Conservation (phyloP, 2,888 invertebrate species). For the Rotaria macrura region DNA sequence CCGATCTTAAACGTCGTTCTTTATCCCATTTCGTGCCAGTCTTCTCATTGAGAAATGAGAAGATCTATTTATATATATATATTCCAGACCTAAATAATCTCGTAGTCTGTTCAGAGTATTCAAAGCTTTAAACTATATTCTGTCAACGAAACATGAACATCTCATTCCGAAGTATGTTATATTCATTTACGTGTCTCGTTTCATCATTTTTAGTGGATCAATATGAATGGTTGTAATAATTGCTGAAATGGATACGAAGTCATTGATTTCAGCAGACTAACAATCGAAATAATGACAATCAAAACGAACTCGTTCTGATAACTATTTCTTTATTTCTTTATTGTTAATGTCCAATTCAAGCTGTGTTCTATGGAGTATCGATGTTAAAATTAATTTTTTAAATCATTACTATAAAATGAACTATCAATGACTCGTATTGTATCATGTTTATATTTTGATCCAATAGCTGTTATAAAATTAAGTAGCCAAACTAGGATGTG, state of each 20-base stretch:
- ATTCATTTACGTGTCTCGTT: background rate
- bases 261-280: background rate
- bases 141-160: too few species aligned
- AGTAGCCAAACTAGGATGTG: too few species aligned
- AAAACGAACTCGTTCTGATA: slow-evolving; percentile 41
- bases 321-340: slow-evolving; percentile 49
- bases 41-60: too few species aligned
- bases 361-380: slow-evolving; percentile 48
- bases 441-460: slow-evolving; percentile 41
- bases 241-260: background rate
- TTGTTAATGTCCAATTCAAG: slow-evolving; percentile 54
- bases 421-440: slow-evolving; percentile 41
- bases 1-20: too few species aligned
- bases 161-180: too few species aligned
- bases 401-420: slow-evolving; percentile 39
- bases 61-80: too few species aligned
- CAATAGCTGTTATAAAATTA: slow-evolving; percentile 42
- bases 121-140: too few species aligned
- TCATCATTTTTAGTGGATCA: background rate
- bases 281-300: background rate
- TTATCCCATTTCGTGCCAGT: too few species aligned
- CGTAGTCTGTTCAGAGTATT: too few species aligned
- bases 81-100: too few species aligned
- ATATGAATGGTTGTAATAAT: background rate
- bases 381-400: slow-evolving; percentile 48